These are phyloP conservation scores for Drosophila kanekoi DNA, from an alignment of 2,888 invertebrate species.

Conservation along the genomic window DNA sequence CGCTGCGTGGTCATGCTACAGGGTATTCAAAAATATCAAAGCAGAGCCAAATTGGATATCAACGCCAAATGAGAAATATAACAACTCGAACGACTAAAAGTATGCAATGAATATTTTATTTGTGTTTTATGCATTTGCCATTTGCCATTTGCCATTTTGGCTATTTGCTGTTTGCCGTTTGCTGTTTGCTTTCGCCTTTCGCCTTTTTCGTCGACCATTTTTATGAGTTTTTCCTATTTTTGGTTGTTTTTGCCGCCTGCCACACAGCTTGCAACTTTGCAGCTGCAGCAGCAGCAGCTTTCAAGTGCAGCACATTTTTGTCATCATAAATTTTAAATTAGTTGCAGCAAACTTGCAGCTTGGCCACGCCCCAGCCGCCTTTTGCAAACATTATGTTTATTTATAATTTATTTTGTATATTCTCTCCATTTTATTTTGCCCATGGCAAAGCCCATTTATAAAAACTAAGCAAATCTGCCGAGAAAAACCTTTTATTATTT, in stretches of 20 bases:
- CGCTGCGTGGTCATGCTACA: not conserved
- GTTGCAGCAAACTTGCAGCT: constrained; percentile 50
- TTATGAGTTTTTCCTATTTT: constrained; percentile 37
- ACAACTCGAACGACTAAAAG: constrained; percentile 63
- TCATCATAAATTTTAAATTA: constrained; percentile 77
- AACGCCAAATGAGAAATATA: constrained; percentile 29
- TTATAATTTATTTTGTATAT: constrained; percentile 18
- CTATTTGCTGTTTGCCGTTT: constrained; percentile 29
- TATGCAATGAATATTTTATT: constrained; percentile 74
- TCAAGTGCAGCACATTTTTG: constrained; percentile 59
- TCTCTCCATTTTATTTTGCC: constrained; percentile 10
- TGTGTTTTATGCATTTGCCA: constrained; percentile 64
- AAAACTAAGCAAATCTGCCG: constrained; percentile 2
- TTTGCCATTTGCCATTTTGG: constrained; percentile 10
- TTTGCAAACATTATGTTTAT: constrained; percentile 18
- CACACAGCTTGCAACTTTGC: constrained; percentile 27
- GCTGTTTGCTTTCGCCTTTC: constrained; percentile 30
- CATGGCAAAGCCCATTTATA: constrained; percentile 1
- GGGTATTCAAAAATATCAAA: constrained; percentile 6
- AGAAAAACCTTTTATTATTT: constrained; percentile 8
- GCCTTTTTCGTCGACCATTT: constrained; percentile 44
- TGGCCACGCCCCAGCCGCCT: not conserved
- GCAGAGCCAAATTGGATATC: constrained; percentile 7
- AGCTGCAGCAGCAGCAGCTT: constrained; percentile 35
- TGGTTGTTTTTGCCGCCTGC: constrained; percentile 20